phyloP scores from a whole-genome alignment of 2,888 invertebrate species.

The Parapristionchus giblindavisi region DNA sequence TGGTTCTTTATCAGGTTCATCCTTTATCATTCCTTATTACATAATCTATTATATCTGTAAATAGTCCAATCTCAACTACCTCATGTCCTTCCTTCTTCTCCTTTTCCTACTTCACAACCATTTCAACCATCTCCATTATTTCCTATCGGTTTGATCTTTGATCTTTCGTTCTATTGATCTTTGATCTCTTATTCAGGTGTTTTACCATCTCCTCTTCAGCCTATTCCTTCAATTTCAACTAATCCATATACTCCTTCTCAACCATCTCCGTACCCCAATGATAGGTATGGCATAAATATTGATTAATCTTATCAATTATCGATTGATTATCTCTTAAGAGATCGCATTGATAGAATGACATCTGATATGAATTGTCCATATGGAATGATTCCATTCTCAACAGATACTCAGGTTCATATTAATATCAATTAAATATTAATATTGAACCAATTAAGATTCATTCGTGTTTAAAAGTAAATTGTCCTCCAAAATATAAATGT shows the following conservation, averaged over 20 bases:
- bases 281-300: not conserved
- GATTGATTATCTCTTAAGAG: not conserved
- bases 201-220: constrained; percentile 5
- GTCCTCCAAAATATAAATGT: constrained; percentile 43
- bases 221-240: constrained; percentile 9
- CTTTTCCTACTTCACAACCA: constrained; percentile 6
- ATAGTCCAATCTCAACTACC: not conserved
- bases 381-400: constrained; percentile 43
- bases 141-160: not conserved
- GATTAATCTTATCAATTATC: not conserved
- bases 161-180: not conserved
- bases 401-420: constrained; percentile 38
- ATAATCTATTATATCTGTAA: not conserved
- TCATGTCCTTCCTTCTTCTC: constrained; percentile 2
- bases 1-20: not conserved
- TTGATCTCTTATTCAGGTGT: not conserved
- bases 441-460: not conserved
- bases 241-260: constrained; percentile 7
- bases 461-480: constrained; percentile 31
- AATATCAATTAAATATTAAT: not conserved
- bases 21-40: no score
- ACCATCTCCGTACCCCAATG: constrained; percentile 4
- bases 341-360: not conserved
- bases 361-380: constrained; percentile 22
- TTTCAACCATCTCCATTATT: not conserved